A percentile compares a stretch with the other conserved stretches of the same genome.
These are phyloP conservation scores for Penaeus japonicus DNA, from an alignment of 1,140 invertebrate genomes.

Conservation along the genomic window DNA sequence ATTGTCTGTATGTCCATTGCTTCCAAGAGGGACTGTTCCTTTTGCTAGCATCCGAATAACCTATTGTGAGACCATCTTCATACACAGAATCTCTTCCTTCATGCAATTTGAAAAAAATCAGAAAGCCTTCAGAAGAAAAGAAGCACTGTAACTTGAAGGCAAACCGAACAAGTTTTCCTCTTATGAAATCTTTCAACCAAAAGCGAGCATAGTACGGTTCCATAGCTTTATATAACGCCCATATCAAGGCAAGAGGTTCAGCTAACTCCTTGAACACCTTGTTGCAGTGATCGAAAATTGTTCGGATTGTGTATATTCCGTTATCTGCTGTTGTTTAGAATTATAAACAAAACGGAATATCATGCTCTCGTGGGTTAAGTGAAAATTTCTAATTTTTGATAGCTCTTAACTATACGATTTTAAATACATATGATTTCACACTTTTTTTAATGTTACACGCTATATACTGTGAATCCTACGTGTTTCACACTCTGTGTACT, in stretches of 20 bases:
- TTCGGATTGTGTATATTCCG: background rate
- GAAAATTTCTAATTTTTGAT: no score
- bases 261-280: conserved; percentile 9
- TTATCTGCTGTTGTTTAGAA: no score
- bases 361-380: background rate
- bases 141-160: background rate
- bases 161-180: conserved; percentile 4
- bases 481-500: no score
- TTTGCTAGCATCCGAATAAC: conserved; percentile 7
- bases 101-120: conserved; percentile 27
- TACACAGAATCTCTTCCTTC: conserved; percentile 13
- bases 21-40: background rate
- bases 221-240: conserved; percentile 3
- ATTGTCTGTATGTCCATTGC: no score
- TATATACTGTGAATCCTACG: no score
- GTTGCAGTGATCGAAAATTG: background rate
- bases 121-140: conserved; percentile 2
- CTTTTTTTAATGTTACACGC: no score
- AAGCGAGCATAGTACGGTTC: background rate
- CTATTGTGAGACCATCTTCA: background rate
- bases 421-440: no score
- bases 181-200: conserved; percentile 2
- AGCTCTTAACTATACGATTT: no score
- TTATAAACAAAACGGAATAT: background rate
- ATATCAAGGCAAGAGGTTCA: background rate